Conservation (phyloP, 1,140 invertebrate genomes). For the Drosophila tani region DNA sequence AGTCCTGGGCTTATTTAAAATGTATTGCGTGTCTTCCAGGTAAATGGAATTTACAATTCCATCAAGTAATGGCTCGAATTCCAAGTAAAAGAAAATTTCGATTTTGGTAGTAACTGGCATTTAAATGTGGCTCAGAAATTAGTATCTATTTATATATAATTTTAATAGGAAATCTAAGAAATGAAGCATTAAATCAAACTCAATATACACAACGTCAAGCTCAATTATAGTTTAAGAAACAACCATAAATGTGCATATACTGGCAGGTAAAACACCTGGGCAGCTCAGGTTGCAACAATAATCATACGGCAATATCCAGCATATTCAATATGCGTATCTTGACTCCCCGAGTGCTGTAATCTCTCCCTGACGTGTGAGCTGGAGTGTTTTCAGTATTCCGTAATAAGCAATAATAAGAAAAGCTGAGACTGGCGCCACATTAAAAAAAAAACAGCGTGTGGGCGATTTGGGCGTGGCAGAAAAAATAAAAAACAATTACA, state of each 20-base stretch:
- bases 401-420: slow-evolving; percentile 33
- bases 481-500: slow-evolving; percentile 36
- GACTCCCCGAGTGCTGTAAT: slow-evolving; percentile 12
- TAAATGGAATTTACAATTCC: neutral
- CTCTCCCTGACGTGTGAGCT: slow-evolving; percentile 30
- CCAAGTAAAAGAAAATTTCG: neutral
- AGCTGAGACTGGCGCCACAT: slow-evolving; percentile 44
- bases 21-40: neutral
- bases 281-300: slow-evolving; percentile 32
- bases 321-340: slow-evolving; percentile 33
- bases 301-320: slow-evolving; percentile 13
- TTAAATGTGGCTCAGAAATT: no score
- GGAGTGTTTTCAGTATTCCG: slow-evolving; percentile 30
- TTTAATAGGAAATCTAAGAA: neutral
- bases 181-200: neutral
- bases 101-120: neutral
- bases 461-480: slow-evolving; percentile 35
- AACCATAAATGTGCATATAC: neutral
- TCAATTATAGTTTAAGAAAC: neutral
- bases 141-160: no score
- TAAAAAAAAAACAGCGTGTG: slow-evolving; percentile 9
- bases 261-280: slow-evolving; percentile 26
- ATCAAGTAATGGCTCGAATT: neutral
- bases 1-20: neutral
- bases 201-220: neutral